Evolutionary conservation across 2,888 invertebrate species (phyloP), one percentile per base, ranked within the genome.

Genomic region (Listrodromus nycthemerus): DNA sequence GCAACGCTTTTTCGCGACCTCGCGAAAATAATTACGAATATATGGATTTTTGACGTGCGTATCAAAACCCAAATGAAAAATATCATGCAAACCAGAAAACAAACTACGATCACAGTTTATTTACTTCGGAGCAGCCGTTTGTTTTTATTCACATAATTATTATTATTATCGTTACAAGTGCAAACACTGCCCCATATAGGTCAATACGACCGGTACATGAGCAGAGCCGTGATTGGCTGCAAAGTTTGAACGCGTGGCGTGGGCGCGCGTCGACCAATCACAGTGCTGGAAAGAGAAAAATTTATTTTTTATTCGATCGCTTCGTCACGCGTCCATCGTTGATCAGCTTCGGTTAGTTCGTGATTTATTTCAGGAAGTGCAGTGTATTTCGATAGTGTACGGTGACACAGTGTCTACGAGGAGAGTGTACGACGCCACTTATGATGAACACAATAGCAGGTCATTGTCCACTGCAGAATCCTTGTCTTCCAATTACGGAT

Each of bases 401-500:
- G 8, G 27, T 61, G 41, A 19, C 19, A 5, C 67, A 58, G 69
- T 50, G 33, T 70, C 30, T 37, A 24, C 65, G 78, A 55, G 21
- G 7, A 61, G 52, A 69, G 37, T 21, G 50, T 2, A 52, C 45
- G 52, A 27, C 21, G 52, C 33, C 8, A 21, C 19, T n/a, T 7
- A 30, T 30, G 21, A 69, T 10, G 63, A n/a, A 19, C 30, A 74
- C 63, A 50, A 74, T 63, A 48, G 63, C 41, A 61, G 30, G 27
- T 13, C 63, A 63, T 63, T 61, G 61, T 74, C 61, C 63, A 50
- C 74, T 30, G 30, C 74, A 19, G 30, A 55, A 78, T 63, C 58
- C 83, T 85, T 79, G 84, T 85, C 75, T 86, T 73, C 83, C 80
- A 83, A 86, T 85, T 86, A 87, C 55, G 27, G 45, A 52, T 52